Conservation (phyloP, 2,888 invertebrate species). For the Dryobota labecula region DNA sequence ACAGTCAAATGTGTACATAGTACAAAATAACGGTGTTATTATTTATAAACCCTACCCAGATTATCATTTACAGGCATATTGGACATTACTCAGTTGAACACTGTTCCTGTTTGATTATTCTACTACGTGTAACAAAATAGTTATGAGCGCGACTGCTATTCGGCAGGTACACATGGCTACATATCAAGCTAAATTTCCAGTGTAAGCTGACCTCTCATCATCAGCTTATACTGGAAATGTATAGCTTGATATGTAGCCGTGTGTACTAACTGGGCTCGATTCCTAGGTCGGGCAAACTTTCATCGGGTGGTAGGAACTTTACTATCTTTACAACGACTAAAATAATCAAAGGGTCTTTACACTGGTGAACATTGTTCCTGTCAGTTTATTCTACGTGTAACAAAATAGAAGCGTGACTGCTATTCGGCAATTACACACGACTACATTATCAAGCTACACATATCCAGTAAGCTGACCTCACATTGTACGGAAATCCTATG, state of each 20-base stretch:
- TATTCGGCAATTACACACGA: not conserved
- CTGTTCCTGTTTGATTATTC: not conserved
- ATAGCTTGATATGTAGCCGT: no score
- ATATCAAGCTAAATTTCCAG: no score
- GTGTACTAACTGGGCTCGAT: not conserved
- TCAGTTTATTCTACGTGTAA: not conserved
- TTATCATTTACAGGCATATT: not conserved
- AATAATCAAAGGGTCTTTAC: not conserved
- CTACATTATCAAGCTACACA: no score
- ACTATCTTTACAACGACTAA: not conserved
- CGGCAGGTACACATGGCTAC: not conserved
- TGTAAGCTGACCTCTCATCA: no score
- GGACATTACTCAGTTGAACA: no score
- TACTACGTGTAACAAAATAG: not conserved
- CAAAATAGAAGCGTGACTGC: not conserved
- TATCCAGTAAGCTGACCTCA: no score
- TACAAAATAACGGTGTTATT: conserved; percentile 6
- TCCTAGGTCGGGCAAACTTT: not conserved
- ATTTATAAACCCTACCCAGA: conserved; percentile 2
- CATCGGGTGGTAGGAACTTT: not conserved
- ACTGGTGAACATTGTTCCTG: not conserved
- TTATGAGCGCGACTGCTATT: not conserved
- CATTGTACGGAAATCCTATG: no score
- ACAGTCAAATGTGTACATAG: not conserved
- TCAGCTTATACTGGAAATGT: no score